These are phyloP conservation scores for Cassiopea xamachana DNA, from an alignment of 30 jellyfish, hydroid and myxozoan genomes.

Conservation along the genomic window DNA sequence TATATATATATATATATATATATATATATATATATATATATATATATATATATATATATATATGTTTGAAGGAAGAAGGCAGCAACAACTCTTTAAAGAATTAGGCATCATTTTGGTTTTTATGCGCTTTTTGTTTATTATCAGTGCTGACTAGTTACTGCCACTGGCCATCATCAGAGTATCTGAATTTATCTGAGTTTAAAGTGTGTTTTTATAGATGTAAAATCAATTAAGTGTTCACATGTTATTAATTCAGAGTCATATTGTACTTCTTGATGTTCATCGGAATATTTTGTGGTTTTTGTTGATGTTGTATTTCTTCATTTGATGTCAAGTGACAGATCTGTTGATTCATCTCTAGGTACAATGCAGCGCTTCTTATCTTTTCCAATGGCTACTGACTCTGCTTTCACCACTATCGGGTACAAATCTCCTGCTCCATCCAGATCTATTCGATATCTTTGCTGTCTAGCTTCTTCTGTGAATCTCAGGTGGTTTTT, in stretches of 20 bases:
- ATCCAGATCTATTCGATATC: not conserved
- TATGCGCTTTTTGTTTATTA: constrained; percentile 11
- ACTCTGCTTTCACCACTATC: constrained; percentile 1
- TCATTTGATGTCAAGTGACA: not conserved
- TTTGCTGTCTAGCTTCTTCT: not conserved
- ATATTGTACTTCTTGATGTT: not conserved
- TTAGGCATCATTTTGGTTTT: constrained; percentile 12
- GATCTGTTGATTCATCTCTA: not conserved
- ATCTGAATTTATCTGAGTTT: not conserved
- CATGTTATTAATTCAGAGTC: not conserved
- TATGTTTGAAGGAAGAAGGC: not conserved
- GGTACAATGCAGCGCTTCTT: not conserved
- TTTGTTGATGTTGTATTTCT: not conserved
- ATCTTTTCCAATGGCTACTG: not conserved
- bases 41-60: not conserved
- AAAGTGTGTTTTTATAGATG: not conserved
- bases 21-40: not conserved
- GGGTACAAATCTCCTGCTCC: constrained; percentile 4
- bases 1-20: no score
- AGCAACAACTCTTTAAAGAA: constrained; percentile 1
- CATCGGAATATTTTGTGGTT: not conserved
- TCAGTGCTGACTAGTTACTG: constrained; percentile 14
- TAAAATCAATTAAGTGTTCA: constrained; percentile 1
- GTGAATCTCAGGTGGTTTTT: not conserved
- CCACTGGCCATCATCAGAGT: constrained; percentile 15